Percentiles rank a stretch among this genome's conserved stretches.
These are phyloP conservation scores for Petrocephalus microphthalmus DNA, from an alignment of 2,113 vertebrate species.

Conservation along the genomic window DNA sequence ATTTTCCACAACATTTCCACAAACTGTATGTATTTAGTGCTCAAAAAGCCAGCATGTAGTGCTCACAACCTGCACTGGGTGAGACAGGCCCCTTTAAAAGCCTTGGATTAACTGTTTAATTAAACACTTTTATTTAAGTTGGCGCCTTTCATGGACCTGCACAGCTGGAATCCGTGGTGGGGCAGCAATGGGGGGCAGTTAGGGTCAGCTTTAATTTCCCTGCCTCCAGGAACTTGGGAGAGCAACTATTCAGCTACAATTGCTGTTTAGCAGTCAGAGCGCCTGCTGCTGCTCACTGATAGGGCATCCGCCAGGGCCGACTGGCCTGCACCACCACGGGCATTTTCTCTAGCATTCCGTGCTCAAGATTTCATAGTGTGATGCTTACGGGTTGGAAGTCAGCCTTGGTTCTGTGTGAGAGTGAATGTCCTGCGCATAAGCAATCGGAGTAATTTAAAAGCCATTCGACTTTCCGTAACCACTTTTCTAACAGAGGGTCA, in stretches of 20 bases:
- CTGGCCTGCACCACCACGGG: neutral
- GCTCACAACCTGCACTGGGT: neutral
- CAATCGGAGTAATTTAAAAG: neutral
- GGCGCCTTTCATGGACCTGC: neutral
- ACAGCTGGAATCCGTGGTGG: neutral
- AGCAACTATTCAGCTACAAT: neutral
- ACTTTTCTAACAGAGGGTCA: neutral
- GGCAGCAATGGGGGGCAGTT: neutral
- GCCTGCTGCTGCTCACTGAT: neutral
- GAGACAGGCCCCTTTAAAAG: neutral
- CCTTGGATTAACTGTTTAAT: neutral
- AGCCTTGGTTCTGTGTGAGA: neutral
- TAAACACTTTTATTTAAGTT: neutral
- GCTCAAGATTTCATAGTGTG: neutral
- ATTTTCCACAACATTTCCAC: neutral
- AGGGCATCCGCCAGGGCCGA: neutral
- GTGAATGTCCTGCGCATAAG: neutral
- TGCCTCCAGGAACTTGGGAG: neutral
- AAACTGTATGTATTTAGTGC: neutral
- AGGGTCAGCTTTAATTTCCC: neutral
- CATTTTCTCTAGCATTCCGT: neutral
- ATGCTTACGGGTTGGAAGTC: neutral
- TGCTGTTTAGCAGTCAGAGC: neutral
- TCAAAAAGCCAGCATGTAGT: neutral
- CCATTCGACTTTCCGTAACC: neutral